phyloP scores from a whole-genome alignment of 2,113 vertebrate species.

The Theropithecus gelada region DNA sequence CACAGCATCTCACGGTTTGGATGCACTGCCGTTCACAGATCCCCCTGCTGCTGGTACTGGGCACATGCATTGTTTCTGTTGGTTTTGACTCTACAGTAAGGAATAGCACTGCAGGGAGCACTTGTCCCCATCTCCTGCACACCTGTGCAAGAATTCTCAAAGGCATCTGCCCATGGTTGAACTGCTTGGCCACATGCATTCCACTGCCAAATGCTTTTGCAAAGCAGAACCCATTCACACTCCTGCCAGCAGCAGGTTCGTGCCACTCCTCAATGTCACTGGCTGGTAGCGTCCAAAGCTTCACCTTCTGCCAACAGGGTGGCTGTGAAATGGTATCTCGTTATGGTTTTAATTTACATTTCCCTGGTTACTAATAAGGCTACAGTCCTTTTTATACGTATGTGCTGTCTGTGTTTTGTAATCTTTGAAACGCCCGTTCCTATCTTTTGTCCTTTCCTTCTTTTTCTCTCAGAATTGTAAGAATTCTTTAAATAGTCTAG shows the following conservation, averaged over 20 bases:
- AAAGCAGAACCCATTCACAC: not conserved
- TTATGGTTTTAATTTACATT: not conserved
- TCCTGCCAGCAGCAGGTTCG: not conserved
- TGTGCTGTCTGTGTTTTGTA: not conserved
- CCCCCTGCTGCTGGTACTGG: not conserved
- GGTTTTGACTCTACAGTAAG: not conserved
- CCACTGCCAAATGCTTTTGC: not conserved
- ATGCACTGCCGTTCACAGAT: accelerated
- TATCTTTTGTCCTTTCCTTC: not conserved
- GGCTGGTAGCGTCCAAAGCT: not conserved
- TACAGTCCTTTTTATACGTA: not conserved
- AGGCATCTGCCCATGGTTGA: not conserved
- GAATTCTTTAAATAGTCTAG: not conserved
- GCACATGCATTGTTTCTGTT: not conserved
- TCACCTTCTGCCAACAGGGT: not conserved
- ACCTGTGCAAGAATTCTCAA: no score
- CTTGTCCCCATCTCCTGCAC: not conserved
- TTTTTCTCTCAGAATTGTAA: not conserved
- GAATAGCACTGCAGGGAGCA: no score
- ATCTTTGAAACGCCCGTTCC: not conserved
- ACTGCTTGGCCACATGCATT: not conserved
- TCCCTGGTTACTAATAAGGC: not conserved
- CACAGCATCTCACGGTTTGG: accelerated
- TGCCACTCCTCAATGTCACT: not conserved
- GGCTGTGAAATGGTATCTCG: not conserved